phyloP scores from a whole-genome alignment of 2,888 invertebrate species.

The Orthonevra nobilis region DNA sequence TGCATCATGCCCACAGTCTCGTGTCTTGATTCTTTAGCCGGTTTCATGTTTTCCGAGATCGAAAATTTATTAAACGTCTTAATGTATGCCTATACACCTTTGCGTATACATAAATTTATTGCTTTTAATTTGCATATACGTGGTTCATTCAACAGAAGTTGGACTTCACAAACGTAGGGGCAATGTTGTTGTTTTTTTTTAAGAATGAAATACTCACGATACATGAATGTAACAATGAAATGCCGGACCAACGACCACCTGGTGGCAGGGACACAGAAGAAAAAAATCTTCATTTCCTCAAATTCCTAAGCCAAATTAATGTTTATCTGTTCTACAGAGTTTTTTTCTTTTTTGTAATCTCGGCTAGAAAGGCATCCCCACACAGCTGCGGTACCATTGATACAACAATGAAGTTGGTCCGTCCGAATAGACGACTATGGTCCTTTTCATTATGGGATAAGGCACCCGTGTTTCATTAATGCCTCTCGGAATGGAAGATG shows the following conservation, averaged over 20 bases:
- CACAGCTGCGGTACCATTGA: slow-evolving; percentile 62
- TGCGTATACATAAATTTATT: slow-evolving; percentile 34
- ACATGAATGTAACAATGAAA: slow-evolving; percentile 26
- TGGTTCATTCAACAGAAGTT: slow-evolving; percentile 53
- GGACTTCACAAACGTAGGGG: not conserved
- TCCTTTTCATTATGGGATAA: slow-evolving; percentile 69
- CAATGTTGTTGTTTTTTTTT: slow-evolving; percentile 11
- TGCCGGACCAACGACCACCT: slow-evolving; percentile 58
- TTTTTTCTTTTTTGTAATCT: slow-evolving; percentile 40
- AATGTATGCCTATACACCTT: slow-evolving; percentile 9
- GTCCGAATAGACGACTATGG: not conserved
- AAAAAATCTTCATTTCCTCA: slow-evolving; percentile 52
- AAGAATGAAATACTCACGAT: slow-evolving; percentile 51
- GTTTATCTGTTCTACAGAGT: slow-evolving; percentile 59
- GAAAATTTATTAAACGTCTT: slow-evolving; percentile 60
- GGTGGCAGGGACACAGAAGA: slow-evolving; percentile 28
- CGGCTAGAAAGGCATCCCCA: slow-evolving; percentile 31
- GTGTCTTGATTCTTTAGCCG: slow-evolving; percentile 62
- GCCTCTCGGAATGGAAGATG: slow-evolving; percentile 14
- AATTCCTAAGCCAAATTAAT: slow-evolving; percentile 66
- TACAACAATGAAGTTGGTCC: slow-evolving; percentile 48
- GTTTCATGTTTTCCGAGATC: slow-evolving; percentile 52
- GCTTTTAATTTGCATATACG: slow-evolving; percentile 55
- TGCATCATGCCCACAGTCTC: slow-evolving; percentile 69
- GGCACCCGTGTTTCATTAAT: slow-evolving; percentile 67